Evolutionary conservation across 1,140 invertebrate genomes (phyloP), one percentile per base, ranked within the genome.

Genomic region (Bombus balteatus): DNA sequence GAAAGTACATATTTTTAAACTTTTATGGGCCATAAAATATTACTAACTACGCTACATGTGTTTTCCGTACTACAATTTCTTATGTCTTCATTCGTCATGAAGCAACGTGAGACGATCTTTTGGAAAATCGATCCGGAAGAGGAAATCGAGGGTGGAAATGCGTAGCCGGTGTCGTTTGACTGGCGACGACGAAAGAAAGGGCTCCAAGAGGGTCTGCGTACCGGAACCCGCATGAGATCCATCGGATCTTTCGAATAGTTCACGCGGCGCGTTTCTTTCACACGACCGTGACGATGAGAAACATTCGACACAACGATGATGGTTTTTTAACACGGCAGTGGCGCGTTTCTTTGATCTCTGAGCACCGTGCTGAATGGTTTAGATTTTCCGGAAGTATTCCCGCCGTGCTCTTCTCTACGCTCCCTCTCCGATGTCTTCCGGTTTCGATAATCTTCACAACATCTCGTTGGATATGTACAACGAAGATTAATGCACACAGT

Each of bases 241-340:
- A 75, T 78, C 71, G 66, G 83, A 90, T 89, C 85, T 39, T 70
- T 87, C 66, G 81, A 91, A 93, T 88, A 87, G 89, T 88, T 90
- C 86, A 47, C 76, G 78, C 76, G 81, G 72, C 18, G 18, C 15
- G 53, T 89, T 90, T 87, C 90, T 88, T 93, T 92, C 91, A 91
- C 89, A 91, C 88, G 88, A 47, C 41, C 34, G 13, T 32, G 4
- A 83, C 81, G 87, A 89, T 90, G 92, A 92, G 92, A 93, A 92
- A 84, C 86, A 88, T 92, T 77, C 77, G 83, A 62, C 75, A 83
- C 79, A 72, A 15, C 22, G 41, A 0, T 15, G 62, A 66, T 34
- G 28, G 34, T 57, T 70, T 77, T 70, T 83, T 39, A 72, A 71
- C 75, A 5, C 83, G 66, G 28, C 34, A 32, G 0, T 13, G n/a